Conservation (phyloP, 2,888 invertebrate genomes). For the Phyllotreta striolata region DNA sequence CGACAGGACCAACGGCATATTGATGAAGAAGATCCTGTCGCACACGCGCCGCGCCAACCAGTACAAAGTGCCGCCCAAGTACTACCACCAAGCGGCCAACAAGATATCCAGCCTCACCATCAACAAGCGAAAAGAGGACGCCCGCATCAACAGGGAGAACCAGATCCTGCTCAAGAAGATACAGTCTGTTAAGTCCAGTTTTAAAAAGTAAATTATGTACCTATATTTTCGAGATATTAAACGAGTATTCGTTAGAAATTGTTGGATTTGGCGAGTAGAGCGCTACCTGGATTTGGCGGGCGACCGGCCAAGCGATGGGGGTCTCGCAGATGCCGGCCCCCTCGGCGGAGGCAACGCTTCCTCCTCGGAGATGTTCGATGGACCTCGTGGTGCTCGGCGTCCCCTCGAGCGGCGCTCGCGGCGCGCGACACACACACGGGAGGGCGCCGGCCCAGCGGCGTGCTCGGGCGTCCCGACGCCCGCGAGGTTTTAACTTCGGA, state of each 20-base stretch:
- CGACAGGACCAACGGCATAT: slow-evolving; percentile 41
- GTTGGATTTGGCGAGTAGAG: no score
- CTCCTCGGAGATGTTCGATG: slow-evolving; percentile 55
- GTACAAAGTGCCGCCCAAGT: slow-evolving; percentile 39
- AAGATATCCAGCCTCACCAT: slow-evolving; percentile 46
- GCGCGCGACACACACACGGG: slow-evolving; percentile 39
- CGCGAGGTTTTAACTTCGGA: no score
- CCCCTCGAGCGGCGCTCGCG: slow-evolving; percentile 42
- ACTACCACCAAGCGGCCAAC: slow-evolving; percentile 22
- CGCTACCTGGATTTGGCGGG: slow-evolving; percentile 21
- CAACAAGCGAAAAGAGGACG: slow-evolving; percentile 46
- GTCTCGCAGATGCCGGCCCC: slow-evolving; percentile 44
- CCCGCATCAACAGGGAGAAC: slow-evolving; percentile 50
- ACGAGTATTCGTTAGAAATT: no score
- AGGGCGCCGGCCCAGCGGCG: slow-evolving; percentile 35
- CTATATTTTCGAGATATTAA: no score
- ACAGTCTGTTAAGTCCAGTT: slow-evolving; percentile 43
- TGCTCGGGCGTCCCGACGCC: no score
- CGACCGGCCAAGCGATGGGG: slow-evolving; percentile 8
- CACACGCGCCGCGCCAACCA: slow-evolving; percentile 46
- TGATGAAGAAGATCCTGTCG: slow-evolving; percentile 49
- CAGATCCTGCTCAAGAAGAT: slow-evolving; percentile 45
- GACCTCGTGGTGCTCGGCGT: slow-evolving; percentile 49
- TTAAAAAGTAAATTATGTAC: slow-evolving; percentile 34
- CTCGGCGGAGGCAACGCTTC: slow-evolving; percentile 52